Evolutionary conservation across 2,113 vertebrate genomes (phyloP), one percentile per base, ranked within the genome.

Genomic region (Lepus americanus): DNA sequence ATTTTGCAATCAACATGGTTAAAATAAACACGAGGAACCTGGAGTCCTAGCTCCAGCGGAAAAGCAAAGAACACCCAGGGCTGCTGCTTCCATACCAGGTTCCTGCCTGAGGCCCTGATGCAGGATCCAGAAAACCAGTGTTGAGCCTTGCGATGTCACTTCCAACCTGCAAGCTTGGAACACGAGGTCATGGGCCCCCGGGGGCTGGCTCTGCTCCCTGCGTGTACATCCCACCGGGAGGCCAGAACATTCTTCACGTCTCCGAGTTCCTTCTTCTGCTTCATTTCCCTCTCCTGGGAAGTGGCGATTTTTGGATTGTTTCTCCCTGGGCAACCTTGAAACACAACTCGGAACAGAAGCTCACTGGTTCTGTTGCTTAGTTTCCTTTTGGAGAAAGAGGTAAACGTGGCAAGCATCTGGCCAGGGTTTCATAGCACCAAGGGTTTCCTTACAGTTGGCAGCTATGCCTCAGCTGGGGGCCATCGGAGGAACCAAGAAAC

Each of bases 341-440:
- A 25, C 20, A 33, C 2, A 27, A 25, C 2, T 33, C 5, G 36
- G 44, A 33, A 23, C 1, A 69, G 66, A 83, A 79, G 49, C 31
- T 22, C 39, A 9, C 5, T 3, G 55, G 16, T 53, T 81, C 69
- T 9, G 17, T 27, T 74, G 27, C 20, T 53, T 80, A 27, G 66
- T 66, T 76, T 94, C 67, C 72, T 74, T 94, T 13, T 33, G 22
- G 64, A 73, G 17, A 55, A 83, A 76, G 76, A 94, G 95, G 95
- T 90, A 49, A 93, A n/a, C 22, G 8, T 23, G 74, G 51, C 67
- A 19, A 63, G 31, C 3, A 11, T 55, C 88, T 16, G 16, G n/a
- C 66, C 69, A 49, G 90, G 31, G 53, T 39, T 82, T 87, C 63
- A 22, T 81, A 96, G 97, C 97, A 96, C 97, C 95, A 14, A 69